Conservation (phyloP, 2,888 invertebrate genomes). For the Xanthia icteritia region DNA sequence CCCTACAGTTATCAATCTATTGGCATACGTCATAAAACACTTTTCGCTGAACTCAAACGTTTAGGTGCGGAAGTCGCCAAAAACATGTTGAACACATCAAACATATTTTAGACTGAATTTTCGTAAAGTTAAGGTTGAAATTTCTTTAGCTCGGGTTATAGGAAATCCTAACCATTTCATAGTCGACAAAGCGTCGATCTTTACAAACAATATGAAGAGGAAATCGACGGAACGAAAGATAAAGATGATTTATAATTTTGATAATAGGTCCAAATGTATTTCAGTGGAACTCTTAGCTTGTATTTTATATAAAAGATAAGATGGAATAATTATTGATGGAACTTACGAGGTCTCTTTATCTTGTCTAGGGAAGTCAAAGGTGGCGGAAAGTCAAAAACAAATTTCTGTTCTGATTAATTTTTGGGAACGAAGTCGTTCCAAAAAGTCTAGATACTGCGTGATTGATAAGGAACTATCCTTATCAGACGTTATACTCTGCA, state of each 20-base stretch:
- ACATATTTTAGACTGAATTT: slow-evolving; percentile 7
- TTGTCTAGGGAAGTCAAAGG: not conserved
- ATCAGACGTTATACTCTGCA: not conserved
- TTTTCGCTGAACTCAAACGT: slow-evolving; percentile 31
- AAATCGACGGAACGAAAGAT: slow-evolving; percentile 76
- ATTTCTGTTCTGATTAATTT: not conserved
- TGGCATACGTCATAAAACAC: slow-evolving; percentile 50
- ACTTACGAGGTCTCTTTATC: slow-evolving; percentile 24
- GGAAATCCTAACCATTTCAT: slow-evolving; percentile 62
- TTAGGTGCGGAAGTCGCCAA: slow-evolving; percentile 25
- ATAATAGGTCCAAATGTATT: slow-evolving; percentile 72
- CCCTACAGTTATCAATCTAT: slow-evolving; percentile 46
- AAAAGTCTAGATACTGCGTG: too few relatives aligned
- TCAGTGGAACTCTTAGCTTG: slow-evolving; percentile 55
- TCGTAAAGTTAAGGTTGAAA: not conserved
- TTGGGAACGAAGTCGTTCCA: not conserved
- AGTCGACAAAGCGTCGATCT: slow-evolving; percentile 68
- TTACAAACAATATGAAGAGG: slow-evolving; percentile 61
- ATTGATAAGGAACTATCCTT: too few relatives aligned
- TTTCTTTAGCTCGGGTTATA: slow-evolving; percentile 8
- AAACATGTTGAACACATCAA: slow-evolving; percentile 14
- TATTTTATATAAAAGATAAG: slow-evolving; percentile 51
- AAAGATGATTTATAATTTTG: slow-evolving; percentile 79
- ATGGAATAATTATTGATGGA: slow-evolving; percentile 31
- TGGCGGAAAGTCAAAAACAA: not conserved